Percentiles rank a stretch among this genome's conserved stretches.
phyloP scores from a whole-genome alignment of 2,888 invertebrate genomes.

The Gymnocheta viridis region DNA sequence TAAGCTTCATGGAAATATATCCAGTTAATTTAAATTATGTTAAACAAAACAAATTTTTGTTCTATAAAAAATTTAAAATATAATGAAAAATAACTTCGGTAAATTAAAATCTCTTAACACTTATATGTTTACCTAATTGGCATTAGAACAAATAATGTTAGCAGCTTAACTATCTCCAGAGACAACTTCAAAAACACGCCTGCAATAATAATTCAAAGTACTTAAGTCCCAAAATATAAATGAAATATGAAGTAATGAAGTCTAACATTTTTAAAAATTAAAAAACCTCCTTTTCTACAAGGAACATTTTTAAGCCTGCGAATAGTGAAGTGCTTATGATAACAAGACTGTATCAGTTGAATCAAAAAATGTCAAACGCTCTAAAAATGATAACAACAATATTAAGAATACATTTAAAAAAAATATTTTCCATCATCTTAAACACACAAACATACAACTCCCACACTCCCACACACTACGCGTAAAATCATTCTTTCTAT shows the following conservation, averaged over 20 bases:
- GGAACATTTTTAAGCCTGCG: not conserved
- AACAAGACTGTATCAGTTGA: conserved; percentile 47
- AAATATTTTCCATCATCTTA: conserved; percentile 6
- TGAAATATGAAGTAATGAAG: conserved; percentile 9
- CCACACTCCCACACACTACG: not conserved
- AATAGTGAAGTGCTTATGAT: conserved; percentile 23
- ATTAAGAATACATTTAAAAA: conserved; percentile 14
- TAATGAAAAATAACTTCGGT: too few relatives aligned
- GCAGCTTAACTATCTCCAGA: not conserved
- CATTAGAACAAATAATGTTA: not conserved
- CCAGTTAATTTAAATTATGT: too few relatives aligned
- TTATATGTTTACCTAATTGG: not conserved
- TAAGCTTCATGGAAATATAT: too few relatives aligned
- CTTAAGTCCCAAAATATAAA: not conserved
- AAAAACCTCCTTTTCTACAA: not conserved
- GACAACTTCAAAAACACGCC: not conserved
- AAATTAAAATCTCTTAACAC: not conserved
- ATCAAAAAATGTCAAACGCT: conserved; percentile 25
- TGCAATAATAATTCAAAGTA: not conserved
- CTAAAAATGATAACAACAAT: conserved; percentile 53
- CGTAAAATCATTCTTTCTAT: conserved; percentile 12
- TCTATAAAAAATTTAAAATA: too few relatives aligned
- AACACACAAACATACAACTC: not conserved
- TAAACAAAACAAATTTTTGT: not conserved
- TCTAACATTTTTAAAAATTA: conserved; percentile 22